Evolutionary conservation across 2,113 vertebrate genomes (phyloP).

Genomic region (Talpa occidentalis): DNA sequence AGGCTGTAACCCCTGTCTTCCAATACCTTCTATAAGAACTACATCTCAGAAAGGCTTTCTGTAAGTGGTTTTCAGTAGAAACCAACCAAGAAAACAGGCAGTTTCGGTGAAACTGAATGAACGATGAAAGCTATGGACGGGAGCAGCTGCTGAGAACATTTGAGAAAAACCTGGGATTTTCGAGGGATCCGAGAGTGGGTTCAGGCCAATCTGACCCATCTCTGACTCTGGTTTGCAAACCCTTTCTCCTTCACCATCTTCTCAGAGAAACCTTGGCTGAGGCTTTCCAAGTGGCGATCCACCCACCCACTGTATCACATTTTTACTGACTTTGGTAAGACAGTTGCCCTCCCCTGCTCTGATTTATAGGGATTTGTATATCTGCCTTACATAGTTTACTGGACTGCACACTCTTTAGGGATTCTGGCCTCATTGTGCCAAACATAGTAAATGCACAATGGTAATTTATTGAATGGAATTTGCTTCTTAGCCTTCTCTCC

Average conservation of each 20-base stretch:
- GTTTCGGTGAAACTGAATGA: background rate
- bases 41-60: background rate
- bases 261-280: background rate
- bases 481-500: slow-evolving; percentile 5
- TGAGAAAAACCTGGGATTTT: background rate
- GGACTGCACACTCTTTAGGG: background rate
- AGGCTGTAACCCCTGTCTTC: background rate
- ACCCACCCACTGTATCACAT: background rate
- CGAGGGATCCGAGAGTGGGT: background rate
- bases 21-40: background rate
- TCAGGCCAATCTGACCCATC: background rate
- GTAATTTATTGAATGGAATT: slow-evolving; percentile 64
- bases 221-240: background rate
- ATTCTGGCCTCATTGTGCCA: background rate
- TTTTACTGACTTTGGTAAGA: background rate
- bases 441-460: background rate
- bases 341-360: background rate
- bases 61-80: background rate
- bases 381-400: background rate
- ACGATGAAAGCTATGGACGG: background rate
- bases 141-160: background rate
- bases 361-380: background rate
- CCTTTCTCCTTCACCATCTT: background rate
- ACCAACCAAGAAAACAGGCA: background rate
- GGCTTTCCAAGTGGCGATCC: background rate